Percentiles rank a stretch among this genome's conserved stretches.
Evolutionary conservation across 2,113 vertebrate genomes (phyloP).

Genomic region (Microtus oregoni): DNA sequence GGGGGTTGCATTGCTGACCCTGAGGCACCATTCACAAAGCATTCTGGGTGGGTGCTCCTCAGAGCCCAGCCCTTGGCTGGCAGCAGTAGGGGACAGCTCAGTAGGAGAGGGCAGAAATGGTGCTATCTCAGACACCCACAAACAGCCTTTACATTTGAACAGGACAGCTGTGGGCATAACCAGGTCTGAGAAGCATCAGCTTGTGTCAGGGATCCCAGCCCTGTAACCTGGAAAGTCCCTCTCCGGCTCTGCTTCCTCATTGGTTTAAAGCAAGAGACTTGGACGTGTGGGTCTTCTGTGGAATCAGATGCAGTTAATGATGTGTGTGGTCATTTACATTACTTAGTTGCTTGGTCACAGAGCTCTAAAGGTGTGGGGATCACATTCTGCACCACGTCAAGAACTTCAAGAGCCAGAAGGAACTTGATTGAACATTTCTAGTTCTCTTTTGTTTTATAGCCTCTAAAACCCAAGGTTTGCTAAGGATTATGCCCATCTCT

Average conservation of each 20-base stretch:
- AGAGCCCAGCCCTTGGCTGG: not conserved
- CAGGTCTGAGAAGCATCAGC: not conserved
- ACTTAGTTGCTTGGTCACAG: constrained; percentile 34
- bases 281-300: not conserved
- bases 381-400: constrained; percentile 20
- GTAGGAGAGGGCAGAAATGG: not conserved
- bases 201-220: not conserved
- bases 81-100: not conserved
- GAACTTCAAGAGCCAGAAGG: constrained; percentile 16
- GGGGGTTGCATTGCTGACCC: not conserved
- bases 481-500: not conserved
- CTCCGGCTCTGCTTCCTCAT: constrained; percentile 8
- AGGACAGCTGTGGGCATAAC: not conserved
- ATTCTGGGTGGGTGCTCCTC: not conserved
- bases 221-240: not conserved
- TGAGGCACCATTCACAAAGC: not conserved
- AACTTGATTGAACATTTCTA: not conserved
- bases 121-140: not conserved
- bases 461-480: not conserved
- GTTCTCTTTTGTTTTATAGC: not conserved
- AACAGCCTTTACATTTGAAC: not conserved
- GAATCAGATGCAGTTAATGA: not conserved
- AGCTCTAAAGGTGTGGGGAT: constrained; percentile 35
- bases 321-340: not conserved
- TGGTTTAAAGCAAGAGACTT: not conserved